Evolutionary conservation across 2,113 vertebrate genomes (phyloP).

Genomic region (Oxygymnocypris stewartii): DNA sequence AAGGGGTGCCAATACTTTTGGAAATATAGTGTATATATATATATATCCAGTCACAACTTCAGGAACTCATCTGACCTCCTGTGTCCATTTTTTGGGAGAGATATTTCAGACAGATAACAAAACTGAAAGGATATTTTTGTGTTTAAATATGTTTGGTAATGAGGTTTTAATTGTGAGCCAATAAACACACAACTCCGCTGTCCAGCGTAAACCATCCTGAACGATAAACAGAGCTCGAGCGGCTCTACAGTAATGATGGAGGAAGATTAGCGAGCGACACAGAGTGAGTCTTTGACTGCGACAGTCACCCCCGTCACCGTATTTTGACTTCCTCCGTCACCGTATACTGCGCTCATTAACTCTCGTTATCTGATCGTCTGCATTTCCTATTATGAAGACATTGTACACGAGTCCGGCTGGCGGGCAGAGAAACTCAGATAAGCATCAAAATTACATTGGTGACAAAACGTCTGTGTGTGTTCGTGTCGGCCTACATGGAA

Average conservation of each 20-base stretch:
- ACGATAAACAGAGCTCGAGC: slow-evolving; percentile 53
- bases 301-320: slow-evolving; percentile 18
- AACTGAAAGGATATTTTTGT: background rate
- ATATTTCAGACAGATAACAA: background rate
- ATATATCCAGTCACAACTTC: background rate
- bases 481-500: slow-evolving; percentile 45
- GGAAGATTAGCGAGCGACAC: background rate
- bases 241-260: slow-evolving; percentile 5
- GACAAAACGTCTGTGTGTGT: slow-evolving; percentile 65
- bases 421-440: slow-evolving; percentile 60
- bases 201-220: slow-evolving; percentile 66
- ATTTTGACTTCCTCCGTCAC: slow-evolving; percentile 17
- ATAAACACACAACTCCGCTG: slow-evolving; percentile 64
- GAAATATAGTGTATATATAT: no score
- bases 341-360: slow-evolving; percentile 32
- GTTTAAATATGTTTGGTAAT: slow-evolving; percentile 66
- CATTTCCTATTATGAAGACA: slow-evolving; percentile 58
- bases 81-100: background rate
- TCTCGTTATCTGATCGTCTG: slow-evolving; percentile 37
- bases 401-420: slow-evolving; percentile 56
- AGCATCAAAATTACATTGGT: slow-evolving; percentile 63
- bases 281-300: slow-evolving; percentile 44
- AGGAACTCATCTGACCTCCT: background rate
- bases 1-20: no score
- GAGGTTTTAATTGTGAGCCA: slow-evolving; percentile 66